phyloP scores from a whole-genome alignment of 2,888 invertebrate genomes.

The Drosophila anceps region DNA sequence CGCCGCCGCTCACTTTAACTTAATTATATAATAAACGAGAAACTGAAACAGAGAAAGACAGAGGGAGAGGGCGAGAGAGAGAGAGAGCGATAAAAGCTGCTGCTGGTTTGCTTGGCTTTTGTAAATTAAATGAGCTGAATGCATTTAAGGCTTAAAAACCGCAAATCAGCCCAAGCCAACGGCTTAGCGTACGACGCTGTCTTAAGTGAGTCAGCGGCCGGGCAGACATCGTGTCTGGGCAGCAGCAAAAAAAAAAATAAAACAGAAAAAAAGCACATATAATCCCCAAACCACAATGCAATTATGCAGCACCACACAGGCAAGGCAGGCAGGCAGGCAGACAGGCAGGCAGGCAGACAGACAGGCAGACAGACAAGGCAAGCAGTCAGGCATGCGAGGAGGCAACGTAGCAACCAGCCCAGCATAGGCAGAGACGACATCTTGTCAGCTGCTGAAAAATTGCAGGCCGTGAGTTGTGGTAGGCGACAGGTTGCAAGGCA shows the following conservation, averaged over 20 bases:
- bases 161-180: slow-evolving; percentile 71
- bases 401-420: neutral
- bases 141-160: slow-evolving; percentile 76
- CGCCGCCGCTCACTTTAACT: slow-evolving; percentile 75
- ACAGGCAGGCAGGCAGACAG: slow-evolving; percentile 2
- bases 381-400: neutral
- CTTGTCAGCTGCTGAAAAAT: slow-evolving; percentile 78
- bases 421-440: slow-evolving; percentile 60
- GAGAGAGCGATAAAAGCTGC: slow-evolving; percentile 8
- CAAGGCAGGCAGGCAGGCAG: slow-evolving; percentile 9
- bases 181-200: slow-evolving; percentile 63
- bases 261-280: slow-evolving; percentile 26
- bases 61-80: neutral
- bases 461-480: slow-evolving; percentile 37
- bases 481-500: slow-evolving; percentile 47
- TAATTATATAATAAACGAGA: slow-evolving; percentile 77
- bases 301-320: slow-evolving; percentile 66
- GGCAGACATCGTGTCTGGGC: slow-evolving; percentile 16
- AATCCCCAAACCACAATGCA: slow-evolving; percentile 78
- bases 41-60: slow-evolving; percentile 10
- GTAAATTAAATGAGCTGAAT: slow-evolving; percentile 78
- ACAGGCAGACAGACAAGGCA: neutral
- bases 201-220: slow-evolving; percentile 72
- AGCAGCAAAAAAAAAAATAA: slow-evolving; percentile 14
- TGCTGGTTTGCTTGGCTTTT: slow-evolving; percentile 38